Base-by-base conservation (phyloP, 1,140 invertebrate genomes). In the Sesamia nonagrioides region DNA sequence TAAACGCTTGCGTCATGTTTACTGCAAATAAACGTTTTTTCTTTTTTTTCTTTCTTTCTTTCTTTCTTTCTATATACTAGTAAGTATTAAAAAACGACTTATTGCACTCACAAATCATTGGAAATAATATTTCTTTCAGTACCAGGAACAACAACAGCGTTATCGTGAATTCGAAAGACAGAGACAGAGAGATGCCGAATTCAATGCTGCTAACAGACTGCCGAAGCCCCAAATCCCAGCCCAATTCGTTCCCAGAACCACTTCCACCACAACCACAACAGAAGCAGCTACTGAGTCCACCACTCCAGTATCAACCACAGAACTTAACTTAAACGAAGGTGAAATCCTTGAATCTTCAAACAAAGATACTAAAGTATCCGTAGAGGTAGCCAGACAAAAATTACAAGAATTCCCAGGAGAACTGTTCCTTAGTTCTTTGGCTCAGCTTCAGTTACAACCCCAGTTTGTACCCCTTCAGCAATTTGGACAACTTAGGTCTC, bases 341-440 rank as follows among this genome's bases (percentile, higher is more conserved):
- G 92, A 94, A 82, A 82, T 82, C 35, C 77, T 90, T 3, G 89
- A 91, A 33, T 18, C 45, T 18, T 8, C 61, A 11, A 17, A 37
- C 11, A 76, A 77, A 50, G 45, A 66, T 13, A 4, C 48, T 56
- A 91, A 92, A 45, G 87, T 90, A 6, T 85, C 88, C 1, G 91
- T 94, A 9, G 92, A 94, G 88, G 87, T 94, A 6, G 81, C 93
- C 1, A 94, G 88, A 18, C 93, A 94, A 60, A 92, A 92, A 17
- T 74, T 94, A 6, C 91, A 94, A 82, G 91, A 94, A 74, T 92
- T 89, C 45, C 91, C 91, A 18, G 85, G 91, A 17, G 92, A 94
- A 82, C 61, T 94, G 15, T 94, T 90, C 56, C 80, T 94, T 13
- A 89, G 81, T 48, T 88, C 92, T 6, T 48, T 94, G 13, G 82